These are phyloP conservation scores for Saccostrea echinata DNA, from an alignment of 1,140 invertebrate species.

Conservation along the genomic window DNA sequence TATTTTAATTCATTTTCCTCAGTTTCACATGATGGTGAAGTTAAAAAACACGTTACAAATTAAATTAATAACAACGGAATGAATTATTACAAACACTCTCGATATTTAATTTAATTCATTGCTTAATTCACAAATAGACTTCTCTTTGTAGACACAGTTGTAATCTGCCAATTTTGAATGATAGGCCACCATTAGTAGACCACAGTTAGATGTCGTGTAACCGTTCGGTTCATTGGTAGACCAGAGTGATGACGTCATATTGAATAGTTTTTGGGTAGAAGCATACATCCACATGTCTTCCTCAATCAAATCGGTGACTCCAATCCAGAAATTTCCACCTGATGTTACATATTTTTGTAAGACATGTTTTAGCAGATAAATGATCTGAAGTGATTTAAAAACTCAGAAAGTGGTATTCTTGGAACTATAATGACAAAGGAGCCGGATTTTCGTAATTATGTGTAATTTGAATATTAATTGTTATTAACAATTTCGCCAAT, in stretches of 20 bases:
- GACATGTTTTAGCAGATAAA: neutral
- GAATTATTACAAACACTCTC: no score
- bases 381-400: neutral
- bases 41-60: no score
- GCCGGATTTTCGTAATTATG: no score
- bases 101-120: neutral
- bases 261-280: neutral
- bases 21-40: no score
- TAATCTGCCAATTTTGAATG: neutral
- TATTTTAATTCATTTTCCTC: no score
- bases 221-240: neutral
- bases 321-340: neutral
- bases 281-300: constrained; percentile 9
- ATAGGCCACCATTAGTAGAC: neutral
- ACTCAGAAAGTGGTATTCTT: neutral
- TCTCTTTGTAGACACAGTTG: neutral
- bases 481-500: no score
- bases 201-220: constrained; percentile 1
- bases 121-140: neutral
- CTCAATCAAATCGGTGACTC: neutral
- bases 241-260: constrained; percentile 1
- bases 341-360: neutral
- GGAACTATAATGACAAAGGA: no score
- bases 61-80: no score
- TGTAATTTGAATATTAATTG: no score